phyloP scores from a whole-genome alignment of 2,113 vertebrate species.

The Scolopax mira region DNA sequence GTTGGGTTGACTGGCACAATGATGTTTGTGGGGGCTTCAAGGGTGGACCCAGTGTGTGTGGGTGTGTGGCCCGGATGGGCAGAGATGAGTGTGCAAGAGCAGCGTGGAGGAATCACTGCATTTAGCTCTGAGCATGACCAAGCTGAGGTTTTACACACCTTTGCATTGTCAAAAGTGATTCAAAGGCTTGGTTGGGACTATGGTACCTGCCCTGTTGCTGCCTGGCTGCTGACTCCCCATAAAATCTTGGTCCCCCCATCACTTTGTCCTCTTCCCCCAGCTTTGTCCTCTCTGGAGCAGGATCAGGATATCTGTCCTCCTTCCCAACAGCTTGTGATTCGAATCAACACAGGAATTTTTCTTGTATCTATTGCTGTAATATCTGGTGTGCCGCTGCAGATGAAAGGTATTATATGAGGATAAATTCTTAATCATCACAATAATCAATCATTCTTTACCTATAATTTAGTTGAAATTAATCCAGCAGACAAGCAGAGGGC shows the following conservation, averaged over 20 bases:
- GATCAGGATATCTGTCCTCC: rapidly evolving
- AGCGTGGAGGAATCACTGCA: rapidly evolving
- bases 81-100: background rate
- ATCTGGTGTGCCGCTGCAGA: background rate
- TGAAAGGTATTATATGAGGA: conserved; percentile 62
- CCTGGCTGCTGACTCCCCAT: background rate
- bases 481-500: conserved; percentile 34
- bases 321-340: background rate
- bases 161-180: background rate
- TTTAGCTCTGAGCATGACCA: background rate
- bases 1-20: background rate
- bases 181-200: background rate
- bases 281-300: background rate
- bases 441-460: conserved; percentile 63
- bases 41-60: rapidly evolving
- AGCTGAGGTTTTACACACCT: background rate
- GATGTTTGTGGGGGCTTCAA: background rate
- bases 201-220: background rate
- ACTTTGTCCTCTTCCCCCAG: background rate
- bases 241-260: background rate
- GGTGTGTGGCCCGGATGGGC: rapidly evolving
- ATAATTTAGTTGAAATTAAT: conserved; percentile 63
- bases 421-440: conserved; percentile 65
- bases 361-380: background rate
- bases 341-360: background rate